Conservation (phyloP, 2,113 vertebrate genomes). For the Sorex araneus region DNA sequence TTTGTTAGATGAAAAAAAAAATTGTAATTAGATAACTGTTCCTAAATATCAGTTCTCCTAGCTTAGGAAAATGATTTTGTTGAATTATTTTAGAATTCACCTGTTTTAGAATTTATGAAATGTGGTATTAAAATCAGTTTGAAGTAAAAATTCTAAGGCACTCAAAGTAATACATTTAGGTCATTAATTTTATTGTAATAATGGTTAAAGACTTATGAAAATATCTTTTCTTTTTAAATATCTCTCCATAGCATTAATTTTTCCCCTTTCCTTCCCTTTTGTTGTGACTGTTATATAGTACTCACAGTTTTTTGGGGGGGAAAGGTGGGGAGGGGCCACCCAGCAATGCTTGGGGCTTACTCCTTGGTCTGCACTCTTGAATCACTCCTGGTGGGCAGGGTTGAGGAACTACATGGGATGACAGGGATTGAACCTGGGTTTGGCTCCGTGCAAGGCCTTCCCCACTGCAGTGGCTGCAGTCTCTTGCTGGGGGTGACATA, state of each 20-base stretch:
- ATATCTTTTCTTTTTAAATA: background rate
- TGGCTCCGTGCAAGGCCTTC: no score
- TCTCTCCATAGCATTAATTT: background rate
- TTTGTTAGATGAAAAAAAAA: background rate
- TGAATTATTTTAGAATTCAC: background rate
- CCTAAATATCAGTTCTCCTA: conserved; percentile 11
- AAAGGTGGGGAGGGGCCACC: no score
- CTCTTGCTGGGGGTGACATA: no score
- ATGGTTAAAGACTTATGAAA: conserved; percentile 6
- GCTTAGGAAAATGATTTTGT: conserved; percentile 55
- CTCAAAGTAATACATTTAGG: background rate
- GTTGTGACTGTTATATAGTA: no score
- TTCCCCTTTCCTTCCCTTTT: no score
- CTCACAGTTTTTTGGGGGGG: no score
- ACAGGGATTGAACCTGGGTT: no score
- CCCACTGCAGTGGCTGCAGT: no score
- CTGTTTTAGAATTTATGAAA: conserved; percentile 26
- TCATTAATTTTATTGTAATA: conserved; percentile 50
- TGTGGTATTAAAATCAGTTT: conserved; percentile 46
- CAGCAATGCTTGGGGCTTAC: no score
- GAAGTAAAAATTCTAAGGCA: conserved; percentile 52
- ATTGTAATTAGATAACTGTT: background rate
- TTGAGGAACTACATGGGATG: no score
- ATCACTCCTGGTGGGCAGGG: no score
- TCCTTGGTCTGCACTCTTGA: no score